phyloP scores from a whole-genome alignment of 92 coral and sea anemone genomes.

The Epizoanthus illoricatus region DNA sequence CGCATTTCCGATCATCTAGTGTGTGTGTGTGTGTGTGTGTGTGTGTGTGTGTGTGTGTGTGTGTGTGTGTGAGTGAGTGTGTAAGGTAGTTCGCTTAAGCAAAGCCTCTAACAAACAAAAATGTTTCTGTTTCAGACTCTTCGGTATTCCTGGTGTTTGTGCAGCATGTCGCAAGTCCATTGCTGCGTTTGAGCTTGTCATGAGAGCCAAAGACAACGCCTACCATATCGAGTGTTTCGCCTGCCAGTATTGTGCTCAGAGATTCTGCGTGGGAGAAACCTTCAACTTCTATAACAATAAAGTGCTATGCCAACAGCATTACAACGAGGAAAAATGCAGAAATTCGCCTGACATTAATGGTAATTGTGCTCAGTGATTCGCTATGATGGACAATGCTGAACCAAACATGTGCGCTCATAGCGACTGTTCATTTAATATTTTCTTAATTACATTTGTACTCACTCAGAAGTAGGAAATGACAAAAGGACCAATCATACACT shows the following conservation, averaged over 20 bases:
- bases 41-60: too few species aligned
- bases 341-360: conserved; percentile 11
- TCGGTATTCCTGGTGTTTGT: conserved; percentile 84
- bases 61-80: background rate
- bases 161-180: conserved; percentile 78
- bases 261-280: conserved; percentile 83
- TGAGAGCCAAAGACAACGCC: conserved; percentile 82
- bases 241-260: conserved; percentile 80
- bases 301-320: conserved; percentile 79
- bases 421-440: too few species aligned
- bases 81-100: background rate
- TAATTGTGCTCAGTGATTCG: conserved; percentile 5
- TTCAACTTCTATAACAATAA: conserved; percentile 85
- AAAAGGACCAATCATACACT: background rate
- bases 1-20: too few species aligned
- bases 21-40: too few species aligned
- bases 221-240: conserved; percentile 91
- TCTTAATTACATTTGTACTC: too few species aligned
- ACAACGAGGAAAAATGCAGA: conserved; percentile 63
- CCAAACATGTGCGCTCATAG: too few species aligned
- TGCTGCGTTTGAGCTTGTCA: conserved; percentile 87
- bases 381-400: too few species aligned
- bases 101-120: background rate
- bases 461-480: background rate
- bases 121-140: conserved; percentile 52